phyloP scores from a whole-genome alignment of 2,888 invertebrate species.

The Cenopis cana region DNA sequence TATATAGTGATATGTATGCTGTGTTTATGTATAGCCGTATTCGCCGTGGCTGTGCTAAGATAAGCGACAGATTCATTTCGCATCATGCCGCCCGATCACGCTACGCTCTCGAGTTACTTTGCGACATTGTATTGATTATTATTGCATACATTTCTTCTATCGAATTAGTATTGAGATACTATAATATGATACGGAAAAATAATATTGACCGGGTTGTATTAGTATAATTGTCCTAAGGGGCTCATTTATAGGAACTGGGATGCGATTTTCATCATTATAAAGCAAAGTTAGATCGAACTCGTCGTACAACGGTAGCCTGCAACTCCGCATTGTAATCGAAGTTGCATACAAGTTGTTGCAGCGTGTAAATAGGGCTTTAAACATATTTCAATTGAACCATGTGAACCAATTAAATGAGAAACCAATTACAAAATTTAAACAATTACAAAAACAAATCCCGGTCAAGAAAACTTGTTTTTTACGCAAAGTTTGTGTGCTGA shows the following conservation, averaged over 20 bases:
- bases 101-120: constrained; percentile 61
- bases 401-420: neutral
- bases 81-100: constrained; percentile 53
- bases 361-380: neutral
- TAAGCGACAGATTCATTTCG: constrained; percentile 60
- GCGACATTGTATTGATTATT: constrained; percentile 52
- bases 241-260: too few species aligned
- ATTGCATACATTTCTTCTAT: neutral
- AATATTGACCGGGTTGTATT: neutral
- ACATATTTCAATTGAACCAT: neutral
- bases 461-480: constrained; percentile 25
- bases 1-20: constrained; percentile 73
- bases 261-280: too few species aligned
- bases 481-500: constrained; percentile 28
- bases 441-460: constrained; percentile 52
- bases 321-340: too few species aligned
- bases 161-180: neutral
- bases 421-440: constrained; percentile 54
- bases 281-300: too few species aligned
- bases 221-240: too few species aligned
- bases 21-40: constrained; percentile 68
- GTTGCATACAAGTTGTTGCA: too few species aligned
- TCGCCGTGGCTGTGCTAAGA: constrained; percentile 67
- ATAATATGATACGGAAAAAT: neutral
- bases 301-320: too few species aligned